Evolutionary conservation across 2,113 vertebrate genomes (phyloP).

Genomic region (Grus americana): DNA sequence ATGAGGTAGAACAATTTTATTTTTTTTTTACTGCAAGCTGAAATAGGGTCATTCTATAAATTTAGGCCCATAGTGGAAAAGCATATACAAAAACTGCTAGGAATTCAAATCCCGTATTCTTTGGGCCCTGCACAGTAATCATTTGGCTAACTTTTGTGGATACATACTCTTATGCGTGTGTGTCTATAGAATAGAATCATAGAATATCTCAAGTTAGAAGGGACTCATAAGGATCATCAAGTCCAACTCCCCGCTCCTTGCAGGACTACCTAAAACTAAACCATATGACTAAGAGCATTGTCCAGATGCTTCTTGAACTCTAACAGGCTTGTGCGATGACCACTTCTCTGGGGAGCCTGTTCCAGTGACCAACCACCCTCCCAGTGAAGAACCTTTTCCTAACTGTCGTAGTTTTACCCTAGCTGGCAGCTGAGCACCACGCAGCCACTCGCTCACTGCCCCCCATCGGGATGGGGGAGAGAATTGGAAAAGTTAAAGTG

Average conservation of each 20-base stretch:
- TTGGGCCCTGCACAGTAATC: not conserved
- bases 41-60: rapidly evolving
- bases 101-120: not conserved
- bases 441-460: too few species aligned
- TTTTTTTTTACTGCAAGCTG: not conserved
- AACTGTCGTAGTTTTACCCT: too few species aligned
- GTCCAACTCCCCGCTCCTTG: too few species aligned
- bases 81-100: not conserved
- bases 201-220: not conserved
- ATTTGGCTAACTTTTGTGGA: not conserved
- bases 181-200: not conserved
- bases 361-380: not conserved
- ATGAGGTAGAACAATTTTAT: not conserved
- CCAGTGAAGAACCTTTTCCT: not conserved
- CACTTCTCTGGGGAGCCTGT: not conserved
- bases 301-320: not conserved
- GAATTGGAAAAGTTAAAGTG: too few species aligned
- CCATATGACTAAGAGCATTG: not conserved
- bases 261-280: not conserved
- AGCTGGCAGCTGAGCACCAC: too few species aligned
- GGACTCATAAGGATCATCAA: not conserved
- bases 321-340: not conserved
- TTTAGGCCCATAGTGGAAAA: not conserved
- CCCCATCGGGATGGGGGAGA: too few species aligned
- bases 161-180: not conserved